These are phyloP conservation scores for Platanista minor DNA, from an alignment of 2,113 vertebrate genomes.

Conservation along the genomic window DNA sequence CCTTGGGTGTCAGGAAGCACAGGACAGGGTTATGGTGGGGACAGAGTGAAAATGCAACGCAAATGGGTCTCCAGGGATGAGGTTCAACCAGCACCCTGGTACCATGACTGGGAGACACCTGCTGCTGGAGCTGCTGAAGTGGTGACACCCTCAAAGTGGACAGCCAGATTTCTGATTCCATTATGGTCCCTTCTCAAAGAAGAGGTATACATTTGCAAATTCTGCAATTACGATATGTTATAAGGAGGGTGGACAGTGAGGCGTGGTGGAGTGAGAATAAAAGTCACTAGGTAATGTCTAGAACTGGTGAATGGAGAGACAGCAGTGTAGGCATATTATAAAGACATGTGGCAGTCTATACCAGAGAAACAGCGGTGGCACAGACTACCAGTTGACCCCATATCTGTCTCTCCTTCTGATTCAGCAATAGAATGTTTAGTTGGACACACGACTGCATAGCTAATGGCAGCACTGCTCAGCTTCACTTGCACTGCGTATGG, in stretches of 20 bases:
- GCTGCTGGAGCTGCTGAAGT: neutral
- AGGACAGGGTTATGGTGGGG: neutral
- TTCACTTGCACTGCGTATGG: neutral
- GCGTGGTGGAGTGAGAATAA: too few species aligned
- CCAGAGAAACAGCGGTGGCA: neutral
- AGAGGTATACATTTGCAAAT: neutral
- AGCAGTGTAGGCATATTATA: fast-evolving
- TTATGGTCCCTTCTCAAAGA: neutral
- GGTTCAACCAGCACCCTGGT: neutral
- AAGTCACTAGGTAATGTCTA: neutral
- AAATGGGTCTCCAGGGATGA: fast-evolving
- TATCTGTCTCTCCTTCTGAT: neutral
- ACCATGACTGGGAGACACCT: neutral
- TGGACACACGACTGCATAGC: neutral
- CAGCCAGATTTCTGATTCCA: neutral
- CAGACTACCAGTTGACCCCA: neutral
- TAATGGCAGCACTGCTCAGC: neutral
- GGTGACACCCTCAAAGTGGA: neutral
- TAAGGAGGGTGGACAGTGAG: neutral
- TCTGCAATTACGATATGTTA: neutral
- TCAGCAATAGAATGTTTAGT: neutral
- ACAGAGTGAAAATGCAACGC: neutral
- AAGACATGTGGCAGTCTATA: fast-evolving
- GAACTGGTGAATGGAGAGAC: neutral
- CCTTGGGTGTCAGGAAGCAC: neutral